These are phyloP conservation scores for Pyralis farinalis DNA, from an alignment of 2,888 invertebrate genomes.

Conservation along the genomic window DNA sequence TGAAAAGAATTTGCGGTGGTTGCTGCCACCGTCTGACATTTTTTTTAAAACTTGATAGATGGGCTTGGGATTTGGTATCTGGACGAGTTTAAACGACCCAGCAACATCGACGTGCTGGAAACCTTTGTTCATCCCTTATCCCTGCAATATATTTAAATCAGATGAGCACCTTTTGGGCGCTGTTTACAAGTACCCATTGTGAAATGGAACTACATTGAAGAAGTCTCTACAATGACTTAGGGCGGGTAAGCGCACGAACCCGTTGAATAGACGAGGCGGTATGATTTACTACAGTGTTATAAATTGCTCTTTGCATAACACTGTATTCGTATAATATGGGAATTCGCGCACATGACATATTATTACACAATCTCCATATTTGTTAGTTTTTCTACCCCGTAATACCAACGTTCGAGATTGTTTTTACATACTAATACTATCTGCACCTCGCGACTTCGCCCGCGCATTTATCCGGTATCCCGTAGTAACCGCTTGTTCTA, in stretches of 20 bases:
- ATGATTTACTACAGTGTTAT: conserved; percentile 4
- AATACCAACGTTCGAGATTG: too few species aligned
- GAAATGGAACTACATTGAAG: conserved; percentile 2
- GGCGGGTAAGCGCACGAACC: background rate
- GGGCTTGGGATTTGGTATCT: conserved; percentile 2
- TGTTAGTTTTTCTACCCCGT: too few species aligned
- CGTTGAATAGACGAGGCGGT: conserved; percentile 1
- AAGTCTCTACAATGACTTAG: conserved; percentile 1
- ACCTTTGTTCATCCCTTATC: conserved; percentile 24
- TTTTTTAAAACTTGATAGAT: background rate
- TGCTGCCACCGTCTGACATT: background rate
- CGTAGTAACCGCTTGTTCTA: too few species aligned
- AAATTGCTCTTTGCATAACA: too few species aligned
- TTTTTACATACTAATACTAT: too few species aligned
- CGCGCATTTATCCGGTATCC: too few species aligned
- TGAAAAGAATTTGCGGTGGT: conserved; percentile 3
- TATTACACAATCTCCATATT: too few species aligned
- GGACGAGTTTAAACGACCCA: conserved; percentile 8
- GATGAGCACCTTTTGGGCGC: conserved; percentile 30
- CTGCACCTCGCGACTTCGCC: too few species aligned
- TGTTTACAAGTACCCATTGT: conserved; percentile 27
- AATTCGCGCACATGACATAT: too few species aligned
- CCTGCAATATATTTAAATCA: conserved; percentile 39
- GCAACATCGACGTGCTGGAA: conserved; percentile 21
- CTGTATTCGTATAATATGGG: too few species aligned